Evolutionary conservation across 1,140 invertebrate genomes (phyloP), one percentile per base, ranked within the genome.

Genomic region (Cherax destructor): DNA sequence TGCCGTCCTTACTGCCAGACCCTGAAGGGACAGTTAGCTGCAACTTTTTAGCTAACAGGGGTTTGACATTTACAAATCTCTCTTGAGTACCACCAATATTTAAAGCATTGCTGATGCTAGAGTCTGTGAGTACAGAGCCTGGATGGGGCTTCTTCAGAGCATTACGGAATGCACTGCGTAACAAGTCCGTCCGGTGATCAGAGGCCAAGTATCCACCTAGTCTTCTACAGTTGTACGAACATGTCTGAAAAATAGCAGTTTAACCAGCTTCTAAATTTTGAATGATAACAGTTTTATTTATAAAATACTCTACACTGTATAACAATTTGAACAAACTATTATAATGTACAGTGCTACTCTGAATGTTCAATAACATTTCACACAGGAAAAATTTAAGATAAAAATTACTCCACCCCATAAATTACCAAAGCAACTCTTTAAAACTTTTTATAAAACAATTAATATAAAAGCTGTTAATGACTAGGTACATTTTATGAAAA

Each of bases 61-160:
- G 92, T 84, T 93, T 93, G 16, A 93, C 92, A 65, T 92, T 93
- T 30, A 92, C 91, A 84, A 90, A 92, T 83, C 92, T 86, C 69
- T 93, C 92, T 41, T 83, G 86, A 65, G 85, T 91, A 77, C 77
- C 86, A 81, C 87, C 84, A 83, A 86, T 88, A 74, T 78, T 87
- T 30, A 91, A 72, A 80, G 80, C 85, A 92, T 89, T 90, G 85
- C 81, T 85, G 30, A 83, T 69, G 77, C 74, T 80, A 41, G 91
- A 78, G 80, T 91, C 92, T 49, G 80, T 79, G 21, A 92, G 69
- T 59, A 91, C 77, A 21, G 84, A 74, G 49, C 85, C 91, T 7
- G 91, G 88, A 52, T 92, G 91, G 41, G 92, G 92, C 61, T 93
- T 93, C 84, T 92, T 93, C 74, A 93, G 87, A 41, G 92, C 92